A percentile compares a stretch with the other conserved stretches of the same genome.
Conservation (phyloP, 2,888 invertebrate species). For the Spisula subtruncata region DNA sequence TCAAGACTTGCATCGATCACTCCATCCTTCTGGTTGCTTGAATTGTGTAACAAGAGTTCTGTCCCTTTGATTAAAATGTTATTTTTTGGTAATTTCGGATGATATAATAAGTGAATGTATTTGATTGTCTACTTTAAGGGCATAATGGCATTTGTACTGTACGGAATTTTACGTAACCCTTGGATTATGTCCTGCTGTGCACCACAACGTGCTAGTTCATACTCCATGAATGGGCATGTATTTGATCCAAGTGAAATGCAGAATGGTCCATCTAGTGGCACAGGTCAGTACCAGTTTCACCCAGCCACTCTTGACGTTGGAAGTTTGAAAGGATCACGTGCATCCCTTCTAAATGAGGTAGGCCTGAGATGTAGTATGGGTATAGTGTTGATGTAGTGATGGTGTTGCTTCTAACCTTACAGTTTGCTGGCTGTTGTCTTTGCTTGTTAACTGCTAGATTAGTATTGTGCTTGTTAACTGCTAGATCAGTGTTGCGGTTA, state of each 20-base stretch:
- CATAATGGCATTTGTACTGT: slow-evolving; percentile 80
- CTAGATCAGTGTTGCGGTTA: background rate
- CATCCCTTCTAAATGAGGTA: slow-evolving; percentile 84
- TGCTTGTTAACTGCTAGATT: background rate
- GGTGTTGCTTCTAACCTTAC: background rate
- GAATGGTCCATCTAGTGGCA: slow-evolving; percentile 57
- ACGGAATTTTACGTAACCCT: slow-evolving; percentile 83
- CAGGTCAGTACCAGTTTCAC: slow-evolving; percentile 71
- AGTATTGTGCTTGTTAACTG: background rate
- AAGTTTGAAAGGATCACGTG: slow-evolving; percentile 82
- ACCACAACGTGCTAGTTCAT: slow-evolving; percentile 77
- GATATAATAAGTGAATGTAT: too few species aligned
- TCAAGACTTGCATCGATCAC: too few species aligned
- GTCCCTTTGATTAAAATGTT: too few species aligned
- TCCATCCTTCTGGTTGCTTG: too few species aligned
- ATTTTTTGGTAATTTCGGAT: too few species aligned
- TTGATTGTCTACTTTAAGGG: slow-evolving; percentile 76
- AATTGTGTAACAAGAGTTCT: too few species aligned
- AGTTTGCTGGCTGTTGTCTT: background rate
- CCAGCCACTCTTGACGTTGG: slow-evolving; percentile 73
- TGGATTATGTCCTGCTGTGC: slow-evolving; percentile 78
- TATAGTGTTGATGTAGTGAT: background rate
- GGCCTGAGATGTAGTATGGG: slow-evolving; percentile 23
- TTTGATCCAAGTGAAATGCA: slow-evolving; percentile 65
- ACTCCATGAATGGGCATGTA: slow-evolving; percentile 73